phyloP scores from a whole-genome alignment of 2,113 vertebrate species.

The Phodopus roborovskii region DNA sequence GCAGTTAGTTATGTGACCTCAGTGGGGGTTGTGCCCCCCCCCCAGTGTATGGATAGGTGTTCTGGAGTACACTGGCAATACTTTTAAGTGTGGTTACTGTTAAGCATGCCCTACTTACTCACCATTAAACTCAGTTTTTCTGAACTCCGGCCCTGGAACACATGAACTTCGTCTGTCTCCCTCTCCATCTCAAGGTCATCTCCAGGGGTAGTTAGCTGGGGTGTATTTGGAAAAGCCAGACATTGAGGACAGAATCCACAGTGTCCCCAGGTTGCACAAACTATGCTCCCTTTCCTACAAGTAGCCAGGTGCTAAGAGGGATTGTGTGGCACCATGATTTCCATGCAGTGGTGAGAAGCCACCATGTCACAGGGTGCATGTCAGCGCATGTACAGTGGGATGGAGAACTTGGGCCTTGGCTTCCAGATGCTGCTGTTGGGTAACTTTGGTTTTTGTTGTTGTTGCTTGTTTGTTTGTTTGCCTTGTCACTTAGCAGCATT shows the following conservation, averaged over 20 bases:
- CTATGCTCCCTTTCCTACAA: constrained; percentile 50
- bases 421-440: neutral
- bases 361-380: too few species aligned
- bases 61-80: neutral
- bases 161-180: neutral
- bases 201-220: neutral
- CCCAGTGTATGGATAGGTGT: neutral
- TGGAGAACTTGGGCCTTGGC: neutral
- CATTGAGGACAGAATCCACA: neutral
- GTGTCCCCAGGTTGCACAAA: constrained; percentile 31
- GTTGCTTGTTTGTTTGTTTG: neutral
- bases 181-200: neutral
- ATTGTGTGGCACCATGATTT: neutral
- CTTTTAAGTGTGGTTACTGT: constrained; percentile 63
- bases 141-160: constrained; percentile 19
- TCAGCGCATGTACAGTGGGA: neutral
- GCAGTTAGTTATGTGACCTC: neutral
- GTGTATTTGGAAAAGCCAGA: constrained; percentile 43
- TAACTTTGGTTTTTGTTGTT: neutral
- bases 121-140: constrained; percentile 60
- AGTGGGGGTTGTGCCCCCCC: neutral
- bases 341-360: too few species aligned
- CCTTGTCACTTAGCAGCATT: neutral
- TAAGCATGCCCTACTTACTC: constrained; percentile 59
- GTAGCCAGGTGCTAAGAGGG: constrained; percentile 38